Evolutionary conservation across 1,140 invertebrate species (phyloP).

Genomic region (Heliconius hewitsoni): DNA sequence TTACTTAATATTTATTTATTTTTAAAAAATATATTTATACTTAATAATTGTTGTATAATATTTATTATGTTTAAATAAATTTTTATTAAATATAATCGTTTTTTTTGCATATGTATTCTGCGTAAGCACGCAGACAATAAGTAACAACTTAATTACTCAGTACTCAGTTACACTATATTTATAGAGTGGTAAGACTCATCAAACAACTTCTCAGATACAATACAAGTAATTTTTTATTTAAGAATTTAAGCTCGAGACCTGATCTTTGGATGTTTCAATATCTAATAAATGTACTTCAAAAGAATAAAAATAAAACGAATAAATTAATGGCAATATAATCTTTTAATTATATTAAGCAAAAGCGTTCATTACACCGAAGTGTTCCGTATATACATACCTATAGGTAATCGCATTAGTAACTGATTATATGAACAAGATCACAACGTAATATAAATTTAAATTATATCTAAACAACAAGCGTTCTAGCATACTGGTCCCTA

Average conservation of each 20-base stretch:
- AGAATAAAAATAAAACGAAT: conserved; percentile 31
- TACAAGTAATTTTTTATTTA: no score
- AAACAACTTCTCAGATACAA: no score
- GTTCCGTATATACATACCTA: conserved; percentile 50
- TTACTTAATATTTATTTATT: conserved; percentile 2
- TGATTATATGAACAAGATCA: conserved; percentile 63
- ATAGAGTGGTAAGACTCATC: no score
- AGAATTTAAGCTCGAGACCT: no score
- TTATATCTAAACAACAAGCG: conserved; percentile 60
- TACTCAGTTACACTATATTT: no score
- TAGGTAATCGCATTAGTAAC: conserved; percentile 64
- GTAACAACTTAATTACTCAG: no score
- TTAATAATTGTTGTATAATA: neutral
- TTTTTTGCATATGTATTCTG: no score
- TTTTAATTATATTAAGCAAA: conserved; percentile 72
- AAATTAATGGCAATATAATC: conserved; percentile 66
- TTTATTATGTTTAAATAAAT: neutral
- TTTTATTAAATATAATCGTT: neutral
- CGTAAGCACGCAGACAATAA: no score
- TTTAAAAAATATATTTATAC: neutral
- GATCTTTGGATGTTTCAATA: no score
- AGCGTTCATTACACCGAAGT: conserved; percentile 59
- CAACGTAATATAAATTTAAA: conserved; percentile 65
- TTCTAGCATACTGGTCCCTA: conserved; percentile 66
- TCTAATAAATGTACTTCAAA: no score